Conservation (phyloP, 2,797 vertebrate genomes). For the Monodelphis domestica region DNA sequence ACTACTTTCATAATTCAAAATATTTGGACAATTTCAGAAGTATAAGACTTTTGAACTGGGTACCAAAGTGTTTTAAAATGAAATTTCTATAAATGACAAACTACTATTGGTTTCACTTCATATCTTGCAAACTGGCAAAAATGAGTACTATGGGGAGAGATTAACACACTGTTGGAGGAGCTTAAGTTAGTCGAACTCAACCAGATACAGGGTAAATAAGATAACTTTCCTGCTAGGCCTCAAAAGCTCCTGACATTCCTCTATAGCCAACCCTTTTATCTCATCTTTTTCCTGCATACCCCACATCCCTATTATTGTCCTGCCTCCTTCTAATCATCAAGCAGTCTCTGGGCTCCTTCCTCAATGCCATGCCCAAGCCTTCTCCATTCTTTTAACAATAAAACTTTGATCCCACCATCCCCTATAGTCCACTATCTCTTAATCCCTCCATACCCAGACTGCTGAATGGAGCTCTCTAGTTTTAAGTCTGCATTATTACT, state of each 20-base stretch:
- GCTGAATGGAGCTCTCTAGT: background rate
- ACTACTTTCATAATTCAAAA: background rate
- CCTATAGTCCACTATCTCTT: background rate
- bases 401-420: background rate
- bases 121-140: background rate
- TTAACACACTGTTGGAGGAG: background rate
- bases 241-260: background rate
- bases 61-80: background rate
- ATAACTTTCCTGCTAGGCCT: background rate
- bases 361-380: background rate
- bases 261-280: background rate
- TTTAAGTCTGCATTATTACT: background rate
- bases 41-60: background rate
- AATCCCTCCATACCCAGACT: background rate
- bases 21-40: background rate
- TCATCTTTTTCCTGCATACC: background rate
- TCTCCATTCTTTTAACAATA: background rate
- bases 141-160: background rate
- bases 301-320: no score
- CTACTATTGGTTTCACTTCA: background rate
- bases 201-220: background rate
- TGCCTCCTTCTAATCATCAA: background rate
- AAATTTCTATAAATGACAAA: background rate
- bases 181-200: background rate
- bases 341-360: background rate